Base-by-base conservation (phyloP, 1,140 invertebrate species). In the Drosophila ogumai region DNA sequence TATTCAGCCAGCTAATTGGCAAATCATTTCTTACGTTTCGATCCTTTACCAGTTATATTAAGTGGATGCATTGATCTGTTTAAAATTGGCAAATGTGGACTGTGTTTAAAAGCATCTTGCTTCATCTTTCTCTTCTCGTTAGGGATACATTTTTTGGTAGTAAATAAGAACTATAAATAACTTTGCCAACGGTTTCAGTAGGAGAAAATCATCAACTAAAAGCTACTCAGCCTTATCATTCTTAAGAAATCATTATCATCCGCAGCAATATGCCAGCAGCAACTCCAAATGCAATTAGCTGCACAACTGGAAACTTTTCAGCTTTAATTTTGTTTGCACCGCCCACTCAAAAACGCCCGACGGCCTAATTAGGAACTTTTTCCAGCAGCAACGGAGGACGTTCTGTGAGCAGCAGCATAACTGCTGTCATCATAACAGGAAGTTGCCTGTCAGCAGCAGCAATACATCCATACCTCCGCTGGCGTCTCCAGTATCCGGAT, bases 361-460 rank as follows among this genome's bases (percentile, higher is more conserved):
- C 56, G 52, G 80, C 60, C 84, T 90, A 88, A 88, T 88, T 88
- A 88, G 57, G 73, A 90, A 84, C 80, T 81, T 88, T 22, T 86
- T 60, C 34, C 67, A 46, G 66, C 38, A 32, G 31, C 49, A 49
- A 49, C 56, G 25, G 31, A 54, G 50, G 31, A 46, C 36, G 38
- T 66, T 60, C 36, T 41, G 43, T 10, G 17, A 65, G 52, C 38
- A 75, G 43, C 17, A 54, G 34, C 74, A 76, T 59, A 55, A 38
- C 73, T 68, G 74, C 55, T 77, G 64, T 78, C 75, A 52, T 61
- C 75, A 78, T 43, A 69, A 78, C 65, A 71, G 75, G 75, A 78
- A 77, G 74, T 44, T 25, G 40, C 47, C 58, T 46, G 60, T 57
- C 75, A 79, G 68, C 43, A 71, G 38, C 57, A 44, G 19, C 66